phyloP scores from a whole-genome alignment of 2,113 vertebrate genomes.

The Ancistrus triradiatus region DNA sequence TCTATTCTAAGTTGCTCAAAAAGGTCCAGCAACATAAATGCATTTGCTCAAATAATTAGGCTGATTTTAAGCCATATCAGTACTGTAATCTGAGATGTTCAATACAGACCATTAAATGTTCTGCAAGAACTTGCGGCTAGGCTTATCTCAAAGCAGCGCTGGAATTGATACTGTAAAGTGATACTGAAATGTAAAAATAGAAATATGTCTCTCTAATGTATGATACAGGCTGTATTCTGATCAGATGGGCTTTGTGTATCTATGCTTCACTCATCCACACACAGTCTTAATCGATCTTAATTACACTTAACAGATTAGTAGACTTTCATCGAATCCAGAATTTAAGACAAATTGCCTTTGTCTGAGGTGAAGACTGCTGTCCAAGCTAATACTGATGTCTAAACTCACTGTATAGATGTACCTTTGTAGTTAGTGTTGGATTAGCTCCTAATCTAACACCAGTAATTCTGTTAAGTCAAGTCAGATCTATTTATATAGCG shows the following conservation, averaged over 20 bases:
- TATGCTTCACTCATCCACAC: too few relatives aligned
- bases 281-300: too few relatives aligned
- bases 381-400: too few relatives aligned
- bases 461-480: constrained; percentile 4
- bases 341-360: too few relatives aligned
- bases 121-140: neutral
- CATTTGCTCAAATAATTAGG: neutral
- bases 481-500: too few relatives aligned
- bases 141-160: constrained; percentile 3
- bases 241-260: too few relatives aligned
- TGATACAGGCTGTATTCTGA: too few relatives aligned
- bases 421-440: neutral
- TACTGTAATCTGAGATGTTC: too few relatives aligned
- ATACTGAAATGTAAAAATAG: neutral
- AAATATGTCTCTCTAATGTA: neutral
- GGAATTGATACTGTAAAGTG: neutral
- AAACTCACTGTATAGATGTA: too few relatives aligned
- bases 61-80: neutral
- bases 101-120: neutral
- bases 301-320: too few relatives aligned
- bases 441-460: neutral
- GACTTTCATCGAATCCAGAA: too few relatives aligned
- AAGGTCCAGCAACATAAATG: neutral
- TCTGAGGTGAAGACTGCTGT: too few relatives aligned
- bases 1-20: neutral